phyloP scores from a whole-genome alignment of 2,888 invertebrate genomes.

The Colletes collaris region DNA sequence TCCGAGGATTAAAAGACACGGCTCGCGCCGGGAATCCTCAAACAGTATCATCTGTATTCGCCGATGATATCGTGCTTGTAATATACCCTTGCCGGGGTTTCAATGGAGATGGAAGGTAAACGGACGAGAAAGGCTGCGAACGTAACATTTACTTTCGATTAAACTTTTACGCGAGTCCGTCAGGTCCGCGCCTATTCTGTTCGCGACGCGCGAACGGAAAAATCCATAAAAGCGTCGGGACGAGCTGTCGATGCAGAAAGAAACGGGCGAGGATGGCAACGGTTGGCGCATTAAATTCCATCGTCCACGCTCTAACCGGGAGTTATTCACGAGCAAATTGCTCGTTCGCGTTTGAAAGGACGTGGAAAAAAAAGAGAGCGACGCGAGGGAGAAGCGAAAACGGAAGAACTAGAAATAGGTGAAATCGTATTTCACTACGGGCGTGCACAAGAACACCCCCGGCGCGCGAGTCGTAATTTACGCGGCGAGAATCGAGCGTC shows the following conservation, averaged over 20 bases:
- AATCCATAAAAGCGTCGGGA: conserved; percentile 21
- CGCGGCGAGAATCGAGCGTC: neutral
- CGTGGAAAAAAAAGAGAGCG: conserved; percentile 8
- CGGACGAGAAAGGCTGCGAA: neutral
- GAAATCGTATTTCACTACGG: conserved; percentile 10
- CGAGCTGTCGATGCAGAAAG: conserved; percentile 26
- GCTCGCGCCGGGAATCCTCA: too few species aligned
- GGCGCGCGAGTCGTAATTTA: neutral
- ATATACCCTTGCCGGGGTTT: neutral
- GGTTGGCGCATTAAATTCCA: conserved; percentile 42
- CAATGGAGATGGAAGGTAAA: too few species aligned
- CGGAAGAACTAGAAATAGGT: conserved; percentile 7
- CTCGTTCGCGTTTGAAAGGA: conserved; percentile 31
- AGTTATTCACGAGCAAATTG: conserved; percentile 50
- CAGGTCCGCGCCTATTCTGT: neutral
- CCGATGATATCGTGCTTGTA: too few species aligned
- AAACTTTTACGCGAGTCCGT: conserved; percentile 9
- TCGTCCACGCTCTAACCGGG: conserved; percentile 28
- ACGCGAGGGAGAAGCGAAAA: neutral
- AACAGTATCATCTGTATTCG: too few species aligned
- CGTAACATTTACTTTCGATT: conserved; percentile 8
- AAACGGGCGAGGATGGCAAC: conserved; percentile 25
- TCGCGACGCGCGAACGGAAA: conserved; percentile 19
- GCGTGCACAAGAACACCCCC: neutral
- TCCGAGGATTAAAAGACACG: too few species aligned